Conservation (phyloP, 2,888 invertebrate genomes). For the Ophion slaviceki region DNA sequence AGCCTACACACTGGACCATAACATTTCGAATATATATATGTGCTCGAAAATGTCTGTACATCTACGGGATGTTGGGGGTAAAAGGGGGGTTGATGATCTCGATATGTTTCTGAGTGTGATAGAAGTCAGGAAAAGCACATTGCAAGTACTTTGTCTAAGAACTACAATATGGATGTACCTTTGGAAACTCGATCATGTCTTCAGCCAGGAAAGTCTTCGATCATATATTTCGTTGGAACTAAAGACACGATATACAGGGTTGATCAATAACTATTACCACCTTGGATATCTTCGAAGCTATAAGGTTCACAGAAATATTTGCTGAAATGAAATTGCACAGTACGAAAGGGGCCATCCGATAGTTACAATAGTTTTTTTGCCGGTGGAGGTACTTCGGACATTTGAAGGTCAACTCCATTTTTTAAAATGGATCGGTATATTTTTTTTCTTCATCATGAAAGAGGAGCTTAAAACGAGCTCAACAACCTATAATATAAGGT, state of each 20-base stretch:
- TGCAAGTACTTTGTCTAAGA: conserved; percentile 16
- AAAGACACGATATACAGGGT: not conserved
- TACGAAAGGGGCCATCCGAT: no score
- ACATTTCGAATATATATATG: conserved; percentile 21
- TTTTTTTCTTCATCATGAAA: no score
- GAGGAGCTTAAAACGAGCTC: no score
- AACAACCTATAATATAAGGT: no score
- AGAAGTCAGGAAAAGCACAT: conserved; percentile 33
- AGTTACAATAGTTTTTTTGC: no score
- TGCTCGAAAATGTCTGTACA: conserved; percentile 20
- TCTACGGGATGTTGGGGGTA: conserved; percentile 1
- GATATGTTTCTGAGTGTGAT: conserved; percentile 21
- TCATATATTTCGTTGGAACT: conserved; percentile 1
- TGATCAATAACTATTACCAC: no score
- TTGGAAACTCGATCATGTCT: conserved; percentile 26
- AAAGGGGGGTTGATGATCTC: not conserved
- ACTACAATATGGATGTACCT: not conserved
- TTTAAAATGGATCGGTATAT: no score
- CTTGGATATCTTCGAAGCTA: no score
- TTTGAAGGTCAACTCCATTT: no score
- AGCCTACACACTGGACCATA: conserved; percentile 9
- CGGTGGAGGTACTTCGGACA: no score
- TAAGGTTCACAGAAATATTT: no score
- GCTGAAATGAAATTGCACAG: no score
- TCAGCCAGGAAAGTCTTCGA: conserved; percentile 30